These are phyloP conservation scores for Folsomia candida DNA, from an alignment of 2,888 invertebrate genomes.

Conservation along the genomic window DNA sequence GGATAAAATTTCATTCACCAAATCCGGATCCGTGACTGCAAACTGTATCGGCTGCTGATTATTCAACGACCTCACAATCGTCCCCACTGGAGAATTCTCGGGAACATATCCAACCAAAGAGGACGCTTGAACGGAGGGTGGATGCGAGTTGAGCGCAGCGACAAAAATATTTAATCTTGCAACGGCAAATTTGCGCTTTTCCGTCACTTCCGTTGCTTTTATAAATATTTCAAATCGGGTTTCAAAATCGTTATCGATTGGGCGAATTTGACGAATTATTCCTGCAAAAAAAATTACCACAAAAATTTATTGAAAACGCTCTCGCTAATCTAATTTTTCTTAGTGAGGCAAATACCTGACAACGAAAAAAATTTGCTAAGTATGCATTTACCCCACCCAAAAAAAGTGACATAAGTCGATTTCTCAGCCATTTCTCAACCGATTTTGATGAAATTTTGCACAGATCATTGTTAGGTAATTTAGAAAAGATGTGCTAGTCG, in stretches of 20 bases:
- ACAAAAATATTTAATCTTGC: slow-evolving; percentile 79
- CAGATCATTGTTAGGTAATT: no score
- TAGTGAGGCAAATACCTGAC: no score
- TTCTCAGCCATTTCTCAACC: no score
- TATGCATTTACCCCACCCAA: no score
- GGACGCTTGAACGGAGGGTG: slow-evolving; percentile 72
- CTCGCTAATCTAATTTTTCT: no score
- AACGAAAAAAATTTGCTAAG: no score
- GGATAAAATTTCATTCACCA: slow-evolving; percentile 62
- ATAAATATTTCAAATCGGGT: slow-evolving; percentile 65
- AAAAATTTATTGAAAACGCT: no score
- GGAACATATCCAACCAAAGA: slow-evolving; percentile 74
- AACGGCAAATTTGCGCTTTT: slow-evolving; percentile 74
- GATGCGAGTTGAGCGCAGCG: slow-evolving; percentile 81
- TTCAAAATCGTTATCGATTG: slow-evolving; percentile 74
- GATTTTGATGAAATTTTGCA: no score
- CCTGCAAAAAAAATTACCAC: slow-evolving; percentile 59
- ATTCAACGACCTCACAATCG: slow-evolving; percentile 66
- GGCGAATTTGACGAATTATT: slow-evolving; percentile 73
- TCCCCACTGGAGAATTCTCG: slow-evolving; percentile 82
- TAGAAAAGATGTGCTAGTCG: no score
- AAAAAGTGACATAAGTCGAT: no score
- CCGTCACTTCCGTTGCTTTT: slow-evolving; percentile 78
- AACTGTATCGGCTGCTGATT: slow-evolving; percentile 68
- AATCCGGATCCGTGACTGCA: slow-evolving; percentile 77